Evolutionary conservation across 2,113 vertebrate species (phyloP), one percentile per base, ranked within the genome.

Genomic region (Nematolebias whitei): DNA sequence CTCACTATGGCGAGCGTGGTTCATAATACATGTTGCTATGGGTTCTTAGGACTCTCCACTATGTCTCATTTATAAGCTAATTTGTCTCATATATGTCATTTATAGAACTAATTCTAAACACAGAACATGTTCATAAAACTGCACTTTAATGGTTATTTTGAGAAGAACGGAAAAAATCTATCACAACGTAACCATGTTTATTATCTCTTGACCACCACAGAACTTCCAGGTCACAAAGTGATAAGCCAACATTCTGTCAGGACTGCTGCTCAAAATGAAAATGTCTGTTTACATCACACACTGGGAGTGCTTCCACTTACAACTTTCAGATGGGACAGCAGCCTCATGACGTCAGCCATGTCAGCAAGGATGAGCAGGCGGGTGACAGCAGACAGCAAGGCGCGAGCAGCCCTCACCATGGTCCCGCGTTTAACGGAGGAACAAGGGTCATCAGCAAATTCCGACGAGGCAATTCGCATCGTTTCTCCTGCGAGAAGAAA

Each of bases 341-440:
- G 96, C 85, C 97, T 94, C 96, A 99, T 99, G 91, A 99, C 98
- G 0, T 99, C 98, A 0, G 98, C 98, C 98, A 99, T 99, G 81
- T 99, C 97, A 0, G 98, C 98, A 62, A 99, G 88, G 91, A 99
- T 99, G 88, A 99, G 96, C 32, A 99, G 84, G 55, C 98, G 96
- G 0, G 98, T 99, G 66, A 99, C 98, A 0, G 96, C 98, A 0
- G 98, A 99, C 0, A 99, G 94, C 80, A 99, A 87, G 39, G 97
- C 96, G 0, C 98, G 94, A 3, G 98, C 98, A 0, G 98, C 97
- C 53, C 97, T 94, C 77, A 99, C 98, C 98, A 99, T 99, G 52
- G 97, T 98, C 56, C 98, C 98, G 0, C 97, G 94, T 63, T 99
- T 99, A 86, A 99, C 96, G 0, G 98, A 99, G 0, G 98, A 99